Evolutionary conservation across 1,140 invertebrate genomes (phyloP).

Genomic region (Heliconius hewitsoni): DNA sequence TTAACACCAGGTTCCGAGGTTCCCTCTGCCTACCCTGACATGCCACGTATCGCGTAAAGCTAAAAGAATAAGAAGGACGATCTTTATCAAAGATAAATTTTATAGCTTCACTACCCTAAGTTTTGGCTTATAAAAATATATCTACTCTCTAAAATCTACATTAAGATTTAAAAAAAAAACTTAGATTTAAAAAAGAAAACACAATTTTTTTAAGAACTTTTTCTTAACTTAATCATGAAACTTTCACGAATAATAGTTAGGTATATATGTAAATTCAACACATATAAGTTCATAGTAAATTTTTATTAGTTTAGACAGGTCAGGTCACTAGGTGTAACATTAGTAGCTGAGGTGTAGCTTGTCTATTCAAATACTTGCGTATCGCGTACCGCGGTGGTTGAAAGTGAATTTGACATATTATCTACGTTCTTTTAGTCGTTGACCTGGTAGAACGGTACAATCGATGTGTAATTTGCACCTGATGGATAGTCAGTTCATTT

Average conservation of each 20-base stretch:
- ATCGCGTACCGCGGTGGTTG: neutral
- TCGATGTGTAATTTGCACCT: neutral
- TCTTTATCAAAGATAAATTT: too few relatives aligned
- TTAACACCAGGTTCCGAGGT: too few relatives aligned
- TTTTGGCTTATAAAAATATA: too few relatives aligned
- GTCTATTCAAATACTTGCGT: slow-evolving; percentile 21
- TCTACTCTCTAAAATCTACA: too few relatives aligned
- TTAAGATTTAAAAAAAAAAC: too few relatives aligned
- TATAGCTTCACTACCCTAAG: too few relatives aligned
- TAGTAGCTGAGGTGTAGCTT: slow-evolving; percentile 28
- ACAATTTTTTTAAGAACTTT: too few relatives aligned
- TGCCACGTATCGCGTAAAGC: too few relatives aligned
- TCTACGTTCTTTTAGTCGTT: neutral
- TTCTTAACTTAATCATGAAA: neutral
- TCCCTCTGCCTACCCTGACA: too few relatives aligned
- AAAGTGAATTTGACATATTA: slow-evolving; percentile 14
- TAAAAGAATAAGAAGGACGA: too few relatives aligned
- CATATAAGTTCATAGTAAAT: neutral
- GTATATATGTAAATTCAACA: neutral
- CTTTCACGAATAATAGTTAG: neutral
- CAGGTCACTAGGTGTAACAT: slow-evolving; percentile 32
- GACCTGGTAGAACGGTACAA: neutral
- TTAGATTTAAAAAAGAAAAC: too few relatives aligned
- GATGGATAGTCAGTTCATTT: too few relatives aligned
- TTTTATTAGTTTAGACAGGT: slow-evolving; percentile 22